Evolutionary conservation across 2,113 vertebrate genomes (phyloP).

Genomic region (Amphiprion percula): DNA sequence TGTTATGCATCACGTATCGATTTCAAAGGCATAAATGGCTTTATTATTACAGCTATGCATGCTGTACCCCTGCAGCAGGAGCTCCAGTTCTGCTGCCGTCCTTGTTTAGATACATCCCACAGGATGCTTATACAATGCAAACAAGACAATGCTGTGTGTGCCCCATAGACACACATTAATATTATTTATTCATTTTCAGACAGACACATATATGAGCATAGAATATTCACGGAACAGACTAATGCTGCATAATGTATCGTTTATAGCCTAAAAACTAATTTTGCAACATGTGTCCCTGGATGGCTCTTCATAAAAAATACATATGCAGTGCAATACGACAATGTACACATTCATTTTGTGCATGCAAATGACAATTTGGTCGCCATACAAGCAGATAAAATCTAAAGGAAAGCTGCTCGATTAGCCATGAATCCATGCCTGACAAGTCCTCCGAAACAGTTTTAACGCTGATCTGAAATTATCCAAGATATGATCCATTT

Average conservation of each 20-base stretch:
- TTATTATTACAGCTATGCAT: slow-evolving; percentile 1
- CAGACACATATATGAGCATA: background rate
- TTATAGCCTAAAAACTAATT: background rate
- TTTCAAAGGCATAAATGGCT: slow-evolving; percentile 24
- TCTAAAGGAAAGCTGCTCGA: background rate
- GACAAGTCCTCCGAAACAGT: background rate
- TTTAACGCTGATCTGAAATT: slow-evolving; percentile 1
- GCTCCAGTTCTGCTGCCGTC: background rate
- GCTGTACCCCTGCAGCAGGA: slow-evolving; percentile 22
- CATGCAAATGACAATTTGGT: slow-evolving; percentile 6
- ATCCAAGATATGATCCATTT: slow-evolving; percentile 18
- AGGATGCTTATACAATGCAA: slow-evolving; percentile 9
- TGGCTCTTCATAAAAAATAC: background rate
- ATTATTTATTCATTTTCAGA: slow-evolving; percentile 28
- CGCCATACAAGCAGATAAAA: background rate
- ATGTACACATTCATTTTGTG: background rate
- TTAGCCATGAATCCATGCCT: background rate
- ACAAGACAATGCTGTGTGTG: slow-evolving; percentile 3
- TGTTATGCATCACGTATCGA: slow-evolving; percentile 17
- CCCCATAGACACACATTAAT: background rate
- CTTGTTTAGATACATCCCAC: slow-evolving; percentile 1
- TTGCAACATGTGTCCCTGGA: background rate
- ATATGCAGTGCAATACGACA: background rate
- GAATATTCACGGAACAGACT: background rate
- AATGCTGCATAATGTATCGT: background rate